These are phyloP conservation scores for Oscheius sp. DNA, from an alignment of 2,888 invertebrate genomes.

Conservation along the genomic window DNA sequence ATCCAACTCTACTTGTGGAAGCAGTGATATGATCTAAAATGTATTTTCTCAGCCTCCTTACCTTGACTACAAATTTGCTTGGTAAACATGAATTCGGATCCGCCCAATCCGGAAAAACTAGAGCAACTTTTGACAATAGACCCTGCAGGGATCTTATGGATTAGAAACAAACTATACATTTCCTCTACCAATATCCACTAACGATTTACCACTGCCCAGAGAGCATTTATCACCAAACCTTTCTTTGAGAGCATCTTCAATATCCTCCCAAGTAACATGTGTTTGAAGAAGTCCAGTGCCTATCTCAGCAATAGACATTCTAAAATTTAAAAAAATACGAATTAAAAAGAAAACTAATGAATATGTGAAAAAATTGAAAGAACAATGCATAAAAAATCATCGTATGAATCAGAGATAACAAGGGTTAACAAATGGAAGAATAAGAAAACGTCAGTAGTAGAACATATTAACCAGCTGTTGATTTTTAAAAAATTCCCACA, in stretches of 20 bases:
- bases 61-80: conserved; percentile 31
- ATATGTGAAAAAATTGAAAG: background rate
- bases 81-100: conserved; percentile 14
- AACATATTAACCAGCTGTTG: no score
- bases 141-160: conserved; percentile 26
- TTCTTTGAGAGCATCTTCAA: background rate
- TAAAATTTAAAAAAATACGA: no score
- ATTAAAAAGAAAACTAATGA: background rate
- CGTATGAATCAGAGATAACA: background rate
- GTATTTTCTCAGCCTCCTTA: background rate
- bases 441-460: background rate
- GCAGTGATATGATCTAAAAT: conserved; percentile 1
- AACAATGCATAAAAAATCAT: background rate
- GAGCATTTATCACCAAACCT: background rate
- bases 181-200: conserved; percentile 33
- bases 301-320: background rate
- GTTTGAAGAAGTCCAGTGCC: conserved; percentile 33
- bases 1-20: background rate
- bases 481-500: background rate
- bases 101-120: conserved; percentile 34
- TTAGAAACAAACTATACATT: conserved; percentile 27
- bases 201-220: conserved; percentile 31
- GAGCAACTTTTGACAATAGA: conserved; percentile 34
- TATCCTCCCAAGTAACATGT: conserved; percentile 38
- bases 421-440: background rate